Evolutionary conservation across 2,888 invertebrate species (phyloP), one percentile per base, ranked within the genome.

Genomic region (Sesia apiformis): DNA sequence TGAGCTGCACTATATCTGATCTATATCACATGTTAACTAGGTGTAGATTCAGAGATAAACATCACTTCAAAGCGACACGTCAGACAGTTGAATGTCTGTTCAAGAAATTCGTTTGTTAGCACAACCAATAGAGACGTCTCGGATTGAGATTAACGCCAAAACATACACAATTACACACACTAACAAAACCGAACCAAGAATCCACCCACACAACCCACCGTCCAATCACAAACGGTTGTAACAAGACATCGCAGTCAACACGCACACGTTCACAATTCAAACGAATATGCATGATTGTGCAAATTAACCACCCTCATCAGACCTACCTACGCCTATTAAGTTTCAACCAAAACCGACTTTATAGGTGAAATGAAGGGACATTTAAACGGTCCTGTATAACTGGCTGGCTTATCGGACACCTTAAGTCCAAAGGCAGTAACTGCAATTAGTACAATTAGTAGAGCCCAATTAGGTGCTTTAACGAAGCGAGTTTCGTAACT

Each of bases 381-480:
- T 6, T 40, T 59, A 5, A 49, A 49, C 51, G 65, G 40, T 67
- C 67, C 57, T 40, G 5, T 5, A 56, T 52, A 8, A 58, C 54
- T 63, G 63, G 63, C 50, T 57, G 58, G 55, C 53, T 56, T 56
- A 58, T 51, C 73, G 78, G 78, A 77, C 79, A 81, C 80, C 83
- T 83, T 78, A 71, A 78, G 81, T 81, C 80, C 78, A 81, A 85
- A 78, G 78, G 76, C 70, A 72, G 77, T 70, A 65, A 68, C 71
- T 72, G 81, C 80, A 83, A 84, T 84, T 81, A 84, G 78, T 69
- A 81, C 80, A 83, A 84, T 84, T 84, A 84, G 80, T 70, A 70
- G 73, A 76, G 78, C 77, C 81, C 83, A 84, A 85, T 85, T 84
- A 85, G 83, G 70, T 81, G 81, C 78, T 80, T 79, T 84, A 84